Conservation (phyloP, 2,888 invertebrate species). For the Strigamia transsilvanica region DNA sequence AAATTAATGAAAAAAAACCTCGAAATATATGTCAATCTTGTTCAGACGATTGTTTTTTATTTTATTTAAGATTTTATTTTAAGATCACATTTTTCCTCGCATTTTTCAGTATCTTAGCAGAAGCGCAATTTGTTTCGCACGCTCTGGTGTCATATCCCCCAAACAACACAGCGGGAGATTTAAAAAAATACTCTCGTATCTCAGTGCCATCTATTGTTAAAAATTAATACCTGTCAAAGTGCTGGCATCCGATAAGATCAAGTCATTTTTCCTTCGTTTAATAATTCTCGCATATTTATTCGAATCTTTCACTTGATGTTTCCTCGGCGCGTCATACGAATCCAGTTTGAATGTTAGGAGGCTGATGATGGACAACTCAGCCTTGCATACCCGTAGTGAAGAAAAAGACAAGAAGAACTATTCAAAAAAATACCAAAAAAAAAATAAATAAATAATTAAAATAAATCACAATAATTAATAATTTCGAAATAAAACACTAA, state of each 20-base stretch:
- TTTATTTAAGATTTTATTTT: not conserved
- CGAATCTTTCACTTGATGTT: not conserved
- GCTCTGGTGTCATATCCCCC: not conserved
- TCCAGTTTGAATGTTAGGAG: constrained; percentile 15
- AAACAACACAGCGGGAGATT: not conserved
- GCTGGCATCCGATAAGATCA: constrained; percentile 16
- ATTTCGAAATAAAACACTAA: not conserved
- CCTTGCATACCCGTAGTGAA: not conserved
- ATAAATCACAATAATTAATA: not conserved
- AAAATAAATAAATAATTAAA: not conserved
- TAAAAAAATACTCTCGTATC: not conserved
- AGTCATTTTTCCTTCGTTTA: constrained; percentile 11
- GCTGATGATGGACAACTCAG: not conserved
- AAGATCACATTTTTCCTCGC: not conserved
- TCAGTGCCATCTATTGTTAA: constrained; percentile 1
- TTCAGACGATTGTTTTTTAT: not conserved
- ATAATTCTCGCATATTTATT: not conserved
- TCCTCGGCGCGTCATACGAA: not conserved
- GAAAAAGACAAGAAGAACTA: not conserved
- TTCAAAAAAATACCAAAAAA: not conserved
- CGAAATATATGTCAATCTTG: not conserved
- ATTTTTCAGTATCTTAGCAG: not conserved
- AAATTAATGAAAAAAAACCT: not conserved
- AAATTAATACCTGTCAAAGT: not conserved
- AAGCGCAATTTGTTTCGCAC: not conserved